Evolutionary conservation across 2,113 vertebrate genomes (phyloP).

Genomic region (Gadus chalcogrammus): DNA sequence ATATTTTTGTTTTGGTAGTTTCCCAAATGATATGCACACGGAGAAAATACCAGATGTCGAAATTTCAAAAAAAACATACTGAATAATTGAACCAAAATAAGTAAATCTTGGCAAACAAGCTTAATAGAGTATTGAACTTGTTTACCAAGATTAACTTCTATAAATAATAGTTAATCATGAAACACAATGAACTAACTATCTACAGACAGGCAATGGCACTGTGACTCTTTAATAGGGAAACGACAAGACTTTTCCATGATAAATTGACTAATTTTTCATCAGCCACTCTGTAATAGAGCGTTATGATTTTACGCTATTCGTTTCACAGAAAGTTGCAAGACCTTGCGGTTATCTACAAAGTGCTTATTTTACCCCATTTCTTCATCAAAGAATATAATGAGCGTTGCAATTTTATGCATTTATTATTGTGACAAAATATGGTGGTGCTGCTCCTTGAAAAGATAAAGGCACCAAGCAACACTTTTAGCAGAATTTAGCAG

Average conservation of each 20-base stretch:
- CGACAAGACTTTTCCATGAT: constrained; percentile 25
- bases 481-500: constrained; percentile 43
- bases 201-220: constrained; percentile 13
- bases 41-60: too few relatives aligned
- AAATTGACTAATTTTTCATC: constrained; percentile 34
- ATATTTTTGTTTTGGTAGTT: too few relatives aligned
- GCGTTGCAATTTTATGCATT: constrained; percentile 53
- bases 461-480: constrained; percentile 57
- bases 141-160: too few relatives aligned
- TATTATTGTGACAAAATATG: constrained; percentile 54
- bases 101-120: too few relatives aligned
- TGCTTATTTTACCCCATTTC: constrained; percentile 61
- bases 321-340: constrained; percentile 50
- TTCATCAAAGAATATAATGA: constrained; percentile 59
- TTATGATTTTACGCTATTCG: constrained; percentile 51
- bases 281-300: constrained; percentile 45
- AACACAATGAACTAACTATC: too few relatives aligned
- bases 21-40: too few relatives aligned
- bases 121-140: too few relatives aligned
- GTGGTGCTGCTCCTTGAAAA: constrained; percentile 49
- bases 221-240: constrained; percentile 26
- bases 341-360: constrained; percentile 61
- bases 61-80: too few relatives aligned
- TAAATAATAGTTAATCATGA: too few relatives aligned
- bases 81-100: too few relatives aligned